Conservation (phyloP, 2,113 vertebrate genomes). For the Macheiramphus alcinus region DNA sequence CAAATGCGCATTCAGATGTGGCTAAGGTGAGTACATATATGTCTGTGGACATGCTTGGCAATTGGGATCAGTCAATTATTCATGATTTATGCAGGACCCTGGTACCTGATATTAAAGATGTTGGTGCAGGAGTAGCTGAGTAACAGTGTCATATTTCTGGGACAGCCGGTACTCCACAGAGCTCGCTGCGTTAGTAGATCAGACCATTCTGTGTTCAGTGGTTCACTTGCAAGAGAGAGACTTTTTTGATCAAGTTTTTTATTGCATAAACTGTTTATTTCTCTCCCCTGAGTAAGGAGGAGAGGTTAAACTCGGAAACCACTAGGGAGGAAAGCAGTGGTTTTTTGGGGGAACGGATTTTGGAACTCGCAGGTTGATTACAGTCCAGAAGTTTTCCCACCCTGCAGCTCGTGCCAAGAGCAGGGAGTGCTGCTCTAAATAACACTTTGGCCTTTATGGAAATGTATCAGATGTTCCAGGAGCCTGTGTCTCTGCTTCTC, state of each 20-base stretch:
- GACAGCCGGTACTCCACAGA: neutral
- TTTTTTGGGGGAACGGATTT: constrained; percentile 34
- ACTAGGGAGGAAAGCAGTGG: constrained; percentile 29
- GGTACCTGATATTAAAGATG: constrained; percentile 14
- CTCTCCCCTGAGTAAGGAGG: constrained; percentile 56
- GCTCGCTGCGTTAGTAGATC: neutral
- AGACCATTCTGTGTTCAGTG: neutral
- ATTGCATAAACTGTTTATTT: constrained; percentile 46
- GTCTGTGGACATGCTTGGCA: neutral
- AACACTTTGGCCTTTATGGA: constrained; percentile 77
- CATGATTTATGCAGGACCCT: neutral
- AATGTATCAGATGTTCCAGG: constrained; percentile 73
- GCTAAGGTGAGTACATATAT: neutral
- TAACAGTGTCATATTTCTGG: constrained; percentile 21
- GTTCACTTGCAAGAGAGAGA: constrained; percentile 5
- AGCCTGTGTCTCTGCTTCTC: constrained; percentile 27
- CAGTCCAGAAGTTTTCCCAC: constrained; percentile 60
- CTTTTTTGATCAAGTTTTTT: neutral
- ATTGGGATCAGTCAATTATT: neutral
- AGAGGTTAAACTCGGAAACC: constrained; percentile 50
- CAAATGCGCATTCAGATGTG: neutral
- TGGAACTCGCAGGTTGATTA: constrained; percentile 49
- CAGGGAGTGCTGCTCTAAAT: constrained; percentile 67
- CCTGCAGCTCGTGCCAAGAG: constrained; percentile 52
- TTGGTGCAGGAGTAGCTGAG: neutral